Evolutionary conservation across 2,113 vertebrate species (phyloP).

Genomic region (Apeltes quadracus): DNA sequence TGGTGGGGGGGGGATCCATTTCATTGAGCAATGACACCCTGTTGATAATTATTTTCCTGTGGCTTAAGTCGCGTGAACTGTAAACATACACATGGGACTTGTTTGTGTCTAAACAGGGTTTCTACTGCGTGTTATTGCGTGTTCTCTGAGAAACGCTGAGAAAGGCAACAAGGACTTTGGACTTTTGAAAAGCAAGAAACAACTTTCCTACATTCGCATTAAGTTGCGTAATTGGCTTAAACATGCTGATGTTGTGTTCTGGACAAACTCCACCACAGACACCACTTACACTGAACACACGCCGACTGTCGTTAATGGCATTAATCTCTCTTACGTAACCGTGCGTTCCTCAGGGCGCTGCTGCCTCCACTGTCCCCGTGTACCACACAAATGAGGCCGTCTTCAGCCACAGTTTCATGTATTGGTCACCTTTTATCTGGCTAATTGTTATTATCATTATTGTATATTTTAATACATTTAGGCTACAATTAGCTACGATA

Average conservation of each 20-base stretch:
- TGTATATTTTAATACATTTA: not conserved
- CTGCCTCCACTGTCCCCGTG: constrained; percentile 52
- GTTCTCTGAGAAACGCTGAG: constrained; percentile 32
- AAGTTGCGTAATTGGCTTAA: not conserved
- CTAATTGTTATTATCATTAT: not conserved
- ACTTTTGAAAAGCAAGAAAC: not conserved
- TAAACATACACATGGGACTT: not conserved
- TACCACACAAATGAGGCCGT: constrained; percentile 5
- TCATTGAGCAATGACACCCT: not conserved
- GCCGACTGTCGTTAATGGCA: constrained; percentile 58
- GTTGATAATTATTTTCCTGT: not conserved
- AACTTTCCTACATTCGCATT: not conserved
- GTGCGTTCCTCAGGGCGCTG: constrained; percentile 63
- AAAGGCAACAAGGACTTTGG: not conserved
- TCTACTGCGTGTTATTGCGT: not conserved
- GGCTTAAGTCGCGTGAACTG: not conserved
- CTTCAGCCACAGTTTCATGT: constrained; percentile 10
- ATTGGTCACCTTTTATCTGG: not conserved
- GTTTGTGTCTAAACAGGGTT: not conserved
- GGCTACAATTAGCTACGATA: not conserved
- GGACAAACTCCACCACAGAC: not conserved
- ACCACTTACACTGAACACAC: constrained; percentile 32
- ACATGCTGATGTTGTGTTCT: not conserved
- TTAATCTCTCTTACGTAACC: constrained; percentile 64
- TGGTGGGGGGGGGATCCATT: not conserved